These are phyloP conservation scores for Diceros bicornis DNA, from an alignment of 2,797 vertebrate species.

Conservation along the genomic window DNA sequence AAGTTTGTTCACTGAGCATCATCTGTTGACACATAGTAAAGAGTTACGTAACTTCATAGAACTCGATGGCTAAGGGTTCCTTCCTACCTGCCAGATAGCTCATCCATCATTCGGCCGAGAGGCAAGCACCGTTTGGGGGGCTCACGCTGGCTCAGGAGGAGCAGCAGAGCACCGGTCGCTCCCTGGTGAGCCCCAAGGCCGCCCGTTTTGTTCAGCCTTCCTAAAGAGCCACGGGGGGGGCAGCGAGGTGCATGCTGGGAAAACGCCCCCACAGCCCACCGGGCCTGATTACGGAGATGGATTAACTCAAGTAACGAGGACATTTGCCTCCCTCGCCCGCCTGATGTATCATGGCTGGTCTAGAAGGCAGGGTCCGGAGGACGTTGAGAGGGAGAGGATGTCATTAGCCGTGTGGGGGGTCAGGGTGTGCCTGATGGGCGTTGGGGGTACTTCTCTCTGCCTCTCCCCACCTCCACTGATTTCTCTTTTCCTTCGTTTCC, in stretches of 20 bases:
- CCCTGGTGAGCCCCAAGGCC: neutral
- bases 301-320: neutral
- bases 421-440: rapidly evolving
- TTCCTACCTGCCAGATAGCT: neutral
- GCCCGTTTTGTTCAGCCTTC: neutral
- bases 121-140: neutral
- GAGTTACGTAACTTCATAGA: neutral
- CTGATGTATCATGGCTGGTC: neutral
- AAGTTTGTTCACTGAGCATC: neutral
- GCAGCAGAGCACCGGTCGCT: neutral
- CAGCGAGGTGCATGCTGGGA: neutral
- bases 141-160: rapidly evolving
- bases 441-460: rapidly evolving
- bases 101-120: neutral
- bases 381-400: neutral
- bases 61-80: neutral
- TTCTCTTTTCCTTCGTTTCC: neutral
- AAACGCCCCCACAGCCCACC: neutral
- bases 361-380: neutral
- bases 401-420: neutral
- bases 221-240: neutral
- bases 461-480: neutral
- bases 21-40: neutral
- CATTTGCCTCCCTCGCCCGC: neutral
- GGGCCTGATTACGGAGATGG: neutral